A percentile compares a stretch with the other conserved stretches of the same genome.
These are phyloP conservation scores for Solenopsis fugax DNA, from an alignment of 1,140 invertebrate genomes.

Conservation along the genomic window DNA sequence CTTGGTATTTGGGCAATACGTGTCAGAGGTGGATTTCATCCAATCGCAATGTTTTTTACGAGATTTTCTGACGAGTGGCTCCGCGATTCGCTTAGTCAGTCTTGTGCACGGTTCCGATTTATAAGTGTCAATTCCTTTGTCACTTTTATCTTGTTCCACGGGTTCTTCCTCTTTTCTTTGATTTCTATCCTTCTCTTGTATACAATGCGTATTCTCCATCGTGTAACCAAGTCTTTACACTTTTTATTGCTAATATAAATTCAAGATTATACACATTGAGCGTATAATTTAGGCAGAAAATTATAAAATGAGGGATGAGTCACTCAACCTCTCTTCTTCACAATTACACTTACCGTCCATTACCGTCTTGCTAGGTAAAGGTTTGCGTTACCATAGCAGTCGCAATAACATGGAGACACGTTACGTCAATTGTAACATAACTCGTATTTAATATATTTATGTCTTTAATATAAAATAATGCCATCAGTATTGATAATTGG, in stretches of 20 bases:
- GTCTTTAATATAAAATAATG: neutral
- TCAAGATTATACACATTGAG: neutral
- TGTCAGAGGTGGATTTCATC: constrained; percentile 23
- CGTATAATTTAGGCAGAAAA: neutral
- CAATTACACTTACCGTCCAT: neutral
- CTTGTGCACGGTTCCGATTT: neutral
- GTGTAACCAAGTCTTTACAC: neutral
- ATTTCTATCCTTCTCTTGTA: neutral
- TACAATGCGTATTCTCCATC: neutral
- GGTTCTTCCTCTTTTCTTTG: neutral
- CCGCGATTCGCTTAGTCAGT: constrained; percentile 7
- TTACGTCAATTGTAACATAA: constrained; percentile 26
- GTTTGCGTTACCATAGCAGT: constrained; percentile 52
- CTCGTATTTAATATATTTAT: neutral
- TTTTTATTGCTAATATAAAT: constrained; percentile 6
- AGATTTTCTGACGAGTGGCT: neutral
- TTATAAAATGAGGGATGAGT: neutral
- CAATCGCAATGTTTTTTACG: constrained; percentile 40
- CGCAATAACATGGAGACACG: neutral
- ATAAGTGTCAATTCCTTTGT: constrained; percentile 20
- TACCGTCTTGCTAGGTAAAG: neutral
- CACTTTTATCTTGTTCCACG: neutral
- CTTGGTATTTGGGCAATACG: constrained; percentile 18
- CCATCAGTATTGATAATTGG: neutral
- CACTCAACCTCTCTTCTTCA: neutral